Base-by-base conservation (phyloP, 2,797 vertebrate genomes). In the Brotula barbata region DNA sequence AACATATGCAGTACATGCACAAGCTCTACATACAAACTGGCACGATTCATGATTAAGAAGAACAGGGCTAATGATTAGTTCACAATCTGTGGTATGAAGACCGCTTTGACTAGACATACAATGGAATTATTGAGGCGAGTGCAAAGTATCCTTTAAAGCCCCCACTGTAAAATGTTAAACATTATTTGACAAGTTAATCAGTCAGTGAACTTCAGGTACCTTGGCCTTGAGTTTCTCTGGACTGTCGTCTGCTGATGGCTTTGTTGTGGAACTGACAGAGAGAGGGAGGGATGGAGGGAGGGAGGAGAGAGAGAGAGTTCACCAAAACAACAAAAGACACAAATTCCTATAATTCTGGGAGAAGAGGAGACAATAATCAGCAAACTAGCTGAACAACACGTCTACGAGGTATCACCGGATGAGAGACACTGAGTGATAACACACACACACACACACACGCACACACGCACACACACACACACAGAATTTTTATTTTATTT, bases 141-240 rank as follows among this genome's bases (percentile, higher is more conserved):
- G 45, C n/a, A 58, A 58, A 37, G 17, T 49, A 17, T 40, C 43
- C 34, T 48, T 53, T 14, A 48, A 53, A 21, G 37, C 20, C 16
- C 23, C 41, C 25, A 19, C 17, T 48, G 20, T 51, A 23, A 21
- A 31, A 4, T 16, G n/a, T 46, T 11, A 67, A 45, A 37, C 8
- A 15, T 51, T 52, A 40, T 68, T 53, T 53, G 22, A 9, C 8
- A 1, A 34, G 7, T 23, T 7, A 58, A 20, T 19, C 8, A 10
- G 14, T 16, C 64, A 67, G n/a, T n/a, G n/a, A n/a, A 75, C 53
- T 59, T 77, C 66, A 43, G 89, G 78, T 93, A 96, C 95, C 94
- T 97, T 95, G 61, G 83, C 87, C 89, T 90, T 90, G 58, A 88
- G 85, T 88, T 92, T 94, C 88, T 93, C 91, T 75, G 91, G 92